Evolutionary conservation across 2,797 vertebrate species (phyloP).

Genomic region (Simalia tracyae): DNA sequence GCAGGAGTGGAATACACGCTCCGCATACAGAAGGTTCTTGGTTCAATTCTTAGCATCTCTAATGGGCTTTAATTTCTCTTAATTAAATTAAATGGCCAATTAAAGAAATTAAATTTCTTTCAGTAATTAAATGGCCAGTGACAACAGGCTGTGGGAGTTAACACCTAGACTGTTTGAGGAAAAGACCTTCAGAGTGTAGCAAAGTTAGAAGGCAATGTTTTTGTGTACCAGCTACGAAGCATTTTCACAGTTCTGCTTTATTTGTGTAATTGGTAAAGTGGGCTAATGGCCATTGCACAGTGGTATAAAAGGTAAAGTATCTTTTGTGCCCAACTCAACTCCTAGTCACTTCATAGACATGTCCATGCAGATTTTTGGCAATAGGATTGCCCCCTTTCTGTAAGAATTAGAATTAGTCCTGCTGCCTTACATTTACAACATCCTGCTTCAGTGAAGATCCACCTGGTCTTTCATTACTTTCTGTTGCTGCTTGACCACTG

Average conservation of each 20-base stretch:
- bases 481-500: background rate
- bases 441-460: background rate
- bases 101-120: background rate
- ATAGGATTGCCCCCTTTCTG: background rate
- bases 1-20: background rate
- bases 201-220: background rate
- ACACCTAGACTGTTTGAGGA: background rate
- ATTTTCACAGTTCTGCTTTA: slow-evolving; percentile 43
- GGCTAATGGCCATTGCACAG: slow-evolving; percentile 52
- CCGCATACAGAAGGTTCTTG: background rate
- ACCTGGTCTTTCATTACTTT: background rate
- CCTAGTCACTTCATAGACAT: background rate
- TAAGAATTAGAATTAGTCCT: background rate
- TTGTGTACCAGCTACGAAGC: slow-evolving; percentile 7
- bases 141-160: background rate
- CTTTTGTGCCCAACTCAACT: background rate
- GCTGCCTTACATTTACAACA: background rate
- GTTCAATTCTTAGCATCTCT: background rate
- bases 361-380: background rate
- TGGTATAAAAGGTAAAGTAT: slow-evolving; percentile 28
- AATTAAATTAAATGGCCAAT: background rate
- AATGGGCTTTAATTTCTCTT: background rate
- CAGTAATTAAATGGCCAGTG: background rate
- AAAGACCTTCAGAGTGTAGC: background rate
- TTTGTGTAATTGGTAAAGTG: slow-evolving; percentile 51